Conservation (phyloP, 2,888 invertebrate species). For the Trachelus troglodyta region DNA sequence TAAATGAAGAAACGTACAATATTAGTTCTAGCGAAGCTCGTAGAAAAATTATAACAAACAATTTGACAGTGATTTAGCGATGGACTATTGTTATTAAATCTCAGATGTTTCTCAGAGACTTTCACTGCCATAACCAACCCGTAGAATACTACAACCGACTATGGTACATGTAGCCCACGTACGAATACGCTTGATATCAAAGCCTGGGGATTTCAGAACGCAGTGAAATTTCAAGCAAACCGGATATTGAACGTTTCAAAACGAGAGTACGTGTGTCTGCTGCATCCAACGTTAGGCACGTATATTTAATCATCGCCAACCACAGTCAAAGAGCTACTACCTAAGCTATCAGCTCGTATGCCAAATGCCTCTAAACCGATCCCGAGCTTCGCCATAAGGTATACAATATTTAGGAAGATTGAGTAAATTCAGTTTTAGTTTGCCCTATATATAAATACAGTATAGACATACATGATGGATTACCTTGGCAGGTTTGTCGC, state of each 20-base stretch:
- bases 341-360: neutral
- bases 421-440: neutral
- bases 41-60: neutral
- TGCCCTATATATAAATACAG: neutral
- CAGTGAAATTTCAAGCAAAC: neutral
- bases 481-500: constrained; percentile 67
- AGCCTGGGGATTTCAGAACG: neutral
- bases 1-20: neutral
- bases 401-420: neutral
- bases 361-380: neutral
- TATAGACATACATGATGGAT: constrained; percentile 2
- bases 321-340: neutral
- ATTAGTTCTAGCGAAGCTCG: neutral
- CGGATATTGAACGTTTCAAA: neutral
- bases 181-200: neutral
- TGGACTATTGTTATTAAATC: neutral
- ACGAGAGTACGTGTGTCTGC: neutral
- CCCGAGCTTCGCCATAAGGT: neutral
- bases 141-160: neutral
- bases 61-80: neutral
- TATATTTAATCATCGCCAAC: neutral
- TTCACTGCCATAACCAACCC: neutral
- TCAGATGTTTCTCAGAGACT: neutral
- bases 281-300: neutral
- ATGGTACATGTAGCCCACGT: neutral